These are phyloP conservation scores for Parnassius apollo DNA, from an alignment of 2,888 invertebrate genomes.

Conservation along the genomic window DNA sequence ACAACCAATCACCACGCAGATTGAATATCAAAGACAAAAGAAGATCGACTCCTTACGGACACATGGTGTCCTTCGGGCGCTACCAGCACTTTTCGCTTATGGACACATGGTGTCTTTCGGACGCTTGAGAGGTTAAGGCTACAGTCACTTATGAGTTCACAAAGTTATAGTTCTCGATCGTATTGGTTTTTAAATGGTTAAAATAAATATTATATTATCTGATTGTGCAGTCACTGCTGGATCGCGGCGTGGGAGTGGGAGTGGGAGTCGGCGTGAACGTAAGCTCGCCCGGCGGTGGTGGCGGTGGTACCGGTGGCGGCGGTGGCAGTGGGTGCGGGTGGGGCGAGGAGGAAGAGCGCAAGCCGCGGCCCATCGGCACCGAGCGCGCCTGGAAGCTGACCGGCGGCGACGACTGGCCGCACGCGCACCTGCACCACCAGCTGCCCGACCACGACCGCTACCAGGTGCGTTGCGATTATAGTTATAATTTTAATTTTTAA, in stretches of 20 bases:
- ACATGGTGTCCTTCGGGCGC: too few species aligned
- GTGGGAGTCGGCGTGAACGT: slow-evolving; percentile 32
- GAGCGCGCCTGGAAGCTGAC: slow-evolving; percentile 87
- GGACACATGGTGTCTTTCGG: too few species aligned
- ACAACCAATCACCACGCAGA: too few species aligned
- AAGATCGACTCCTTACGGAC: too few species aligned
- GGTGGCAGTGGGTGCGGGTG: slow-evolving; percentile 88
- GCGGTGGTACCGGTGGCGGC: slow-evolving; percentile 81
- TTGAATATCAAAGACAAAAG: too few species aligned
- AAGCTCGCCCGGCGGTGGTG: slow-evolving; percentile 44
- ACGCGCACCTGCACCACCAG: slow-evolving; percentile 37
- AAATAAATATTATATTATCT: too few species aligned
- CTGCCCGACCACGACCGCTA: slow-evolving; percentile 64
- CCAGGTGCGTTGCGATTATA: slow-evolving; percentile 39
- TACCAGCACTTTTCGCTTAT: too few species aligned
- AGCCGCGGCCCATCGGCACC: slow-evolving; percentile 90
- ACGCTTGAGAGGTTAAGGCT: too few species aligned
- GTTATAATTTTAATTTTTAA: too few species aligned
- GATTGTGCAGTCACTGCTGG: slow-evolving; percentile 59
- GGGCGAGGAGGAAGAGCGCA: slow-evolving; percentile 75
- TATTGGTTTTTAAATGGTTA: too few species aligned
- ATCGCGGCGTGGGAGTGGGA: slow-evolving; percentile 57
- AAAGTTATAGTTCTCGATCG: too few species aligned
- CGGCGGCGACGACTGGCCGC: slow-evolving; percentile 66
- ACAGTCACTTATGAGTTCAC: too few species aligned